Conservation (phyloP, 1,140 invertebrate species). For the Orussus abietinus region DNA sequence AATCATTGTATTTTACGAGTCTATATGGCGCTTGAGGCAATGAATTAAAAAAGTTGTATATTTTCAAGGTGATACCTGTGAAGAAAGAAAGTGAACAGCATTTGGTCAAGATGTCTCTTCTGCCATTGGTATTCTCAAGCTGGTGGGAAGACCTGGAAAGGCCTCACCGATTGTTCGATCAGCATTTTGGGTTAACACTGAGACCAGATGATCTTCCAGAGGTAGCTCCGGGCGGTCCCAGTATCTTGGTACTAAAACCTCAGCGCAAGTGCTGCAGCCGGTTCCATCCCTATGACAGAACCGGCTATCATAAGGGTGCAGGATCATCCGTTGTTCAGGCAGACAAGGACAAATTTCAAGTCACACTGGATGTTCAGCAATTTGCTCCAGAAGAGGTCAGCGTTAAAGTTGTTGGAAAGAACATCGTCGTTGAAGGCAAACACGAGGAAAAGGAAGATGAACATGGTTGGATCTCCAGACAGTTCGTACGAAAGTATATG, state of each 20-base stretch:
- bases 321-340: slow-evolving; percentile 46
- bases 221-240: too few species aligned
- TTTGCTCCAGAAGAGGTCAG: slow-evolving; percentile 76
- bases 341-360: slow-evolving; percentile 54
- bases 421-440: slow-evolving; percentile 67
- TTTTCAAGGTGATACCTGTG: neutral
- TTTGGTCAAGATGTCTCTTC: slow-evolving; percentile 2
- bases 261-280: too few species aligned
- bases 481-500: slow-evolving; percentile 67
- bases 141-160: slow-evolving; percentile 14
- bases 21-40: neutral
- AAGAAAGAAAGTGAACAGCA: neutral
- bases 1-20: neutral
- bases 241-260: too few species aligned
- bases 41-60: neutral
- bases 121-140: slow-evolving; percentile 2
- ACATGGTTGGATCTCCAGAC: slow-evolving; percentile 69
- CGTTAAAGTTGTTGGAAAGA: slow-evolving; percentile 71
- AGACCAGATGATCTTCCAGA: slow-evolving; percentile 14
- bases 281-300: too few species aligned
- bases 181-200: slow-evolving; percentile 25
- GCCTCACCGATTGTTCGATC: slow-evolving; percentile 20
- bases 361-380: slow-evolving; percentile 65
- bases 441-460: slow-evolving; percentile 74
- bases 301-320: too few species aligned